Evolutionary conservation across 2,113 vertebrate species (phyloP), one percentile per base, ranked within the genome.

Genomic region (Sinocyclocheilus grahami): DNA sequence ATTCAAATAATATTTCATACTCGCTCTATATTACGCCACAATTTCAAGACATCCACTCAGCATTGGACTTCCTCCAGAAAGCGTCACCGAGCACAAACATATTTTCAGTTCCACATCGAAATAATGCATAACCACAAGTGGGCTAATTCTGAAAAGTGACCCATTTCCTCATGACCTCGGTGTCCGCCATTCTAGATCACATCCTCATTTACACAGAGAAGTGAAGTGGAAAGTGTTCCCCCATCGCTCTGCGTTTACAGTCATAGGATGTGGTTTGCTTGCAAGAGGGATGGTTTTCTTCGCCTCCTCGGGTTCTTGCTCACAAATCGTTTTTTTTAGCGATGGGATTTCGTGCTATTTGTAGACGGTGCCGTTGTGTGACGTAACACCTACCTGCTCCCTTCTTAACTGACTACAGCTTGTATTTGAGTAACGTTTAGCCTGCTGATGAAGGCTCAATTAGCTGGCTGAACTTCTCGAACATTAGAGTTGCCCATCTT

Each of bases 291-390:
- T 6, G 4, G 30, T 46, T 77, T 75, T 69, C 18, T 3, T 60
- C 37, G 18, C 20, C 18, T 71, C 39, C 16, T 55, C 42, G 81
- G 30, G 30, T 85, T 89, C 72, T 88, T 86, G 75, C 90, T 90
- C 86, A 87, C 86, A 79, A 42, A 39, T 72, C 74, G 14, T 18
- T 55, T 58, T 79, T 89, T 86, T 89, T 71, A 89, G 88, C 24
- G 51, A 37, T 85, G 82, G 85, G 53, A 86, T 88, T 89, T 78
- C 55, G 85, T 46, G 86, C 90, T 91, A 90, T 93, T 92, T 92
- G 82, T 83, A 90, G 90, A 89, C 69, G 4, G 39, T 22, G 71
- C 85, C 85, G 82, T 86, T 85, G 86, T 86, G 85, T 83, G 85
- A 84, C 71, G 74, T 60, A 86, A 88, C 78, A 87, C 87, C 72